phyloP scores from a whole-genome alignment of 2,113 vertebrate genomes.

The Callocephalon fimbriatum region DNA sequence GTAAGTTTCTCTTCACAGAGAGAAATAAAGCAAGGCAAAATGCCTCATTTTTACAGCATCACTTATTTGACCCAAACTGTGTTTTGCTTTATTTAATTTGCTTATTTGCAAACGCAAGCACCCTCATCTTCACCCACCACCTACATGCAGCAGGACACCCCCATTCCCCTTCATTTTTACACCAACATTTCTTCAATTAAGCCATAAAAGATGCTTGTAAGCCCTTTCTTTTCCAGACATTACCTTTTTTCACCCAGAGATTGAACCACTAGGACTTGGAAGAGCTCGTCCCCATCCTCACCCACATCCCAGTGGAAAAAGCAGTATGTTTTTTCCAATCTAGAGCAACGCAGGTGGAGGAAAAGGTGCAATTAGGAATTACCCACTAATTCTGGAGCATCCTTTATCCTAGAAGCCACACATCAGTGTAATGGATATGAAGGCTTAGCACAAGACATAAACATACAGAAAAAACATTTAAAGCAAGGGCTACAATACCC shows the following conservation, averaged over 20 bases:
- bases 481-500: not conserved
- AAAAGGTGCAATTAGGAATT: not conserved
- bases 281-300: not conserved
- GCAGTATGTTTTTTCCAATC: too few relatives aligned
- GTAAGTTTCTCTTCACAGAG: not conserved
- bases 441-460: not conserved
- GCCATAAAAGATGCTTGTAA: not conserved
- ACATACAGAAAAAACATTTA: fast-evolving
- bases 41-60: not conserved
- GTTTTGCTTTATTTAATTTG: not conserved
- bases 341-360: not conserved
- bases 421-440: not conserved
- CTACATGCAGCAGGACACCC: not conserved
- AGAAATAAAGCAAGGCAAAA: not conserved
- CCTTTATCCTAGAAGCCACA: not conserved
- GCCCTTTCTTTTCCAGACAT: not conserved
- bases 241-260: not conserved
- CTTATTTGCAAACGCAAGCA: not conserved
- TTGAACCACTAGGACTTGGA: fast-evolving
- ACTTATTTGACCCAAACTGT: not conserved
- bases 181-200: not conserved
- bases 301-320: not conserved
- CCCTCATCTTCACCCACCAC: not conserved
- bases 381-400: not conserved
- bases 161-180: not conserved